Conservation (phyloP, 2,888 invertebrate genomes). For the Xylocampa areola region DNA sequence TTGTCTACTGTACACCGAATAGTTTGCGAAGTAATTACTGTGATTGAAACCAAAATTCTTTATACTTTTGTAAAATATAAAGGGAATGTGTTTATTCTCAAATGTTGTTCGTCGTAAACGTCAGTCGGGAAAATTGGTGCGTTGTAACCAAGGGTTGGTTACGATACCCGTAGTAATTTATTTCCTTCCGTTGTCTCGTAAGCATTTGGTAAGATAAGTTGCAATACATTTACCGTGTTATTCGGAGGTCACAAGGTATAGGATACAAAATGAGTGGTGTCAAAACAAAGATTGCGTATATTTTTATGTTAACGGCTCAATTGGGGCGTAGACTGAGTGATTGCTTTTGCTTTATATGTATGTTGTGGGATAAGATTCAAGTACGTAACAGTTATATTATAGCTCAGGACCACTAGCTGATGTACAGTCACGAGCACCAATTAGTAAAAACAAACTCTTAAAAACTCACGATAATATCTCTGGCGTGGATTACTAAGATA, state of each 20-base stretch:
- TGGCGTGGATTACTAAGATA: no score
- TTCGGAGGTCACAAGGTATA: conserved; percentile 22
- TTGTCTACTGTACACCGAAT: conserved; percentile 11
- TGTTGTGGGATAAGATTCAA: no score
- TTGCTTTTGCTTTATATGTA: no score
- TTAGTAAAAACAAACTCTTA: no score
- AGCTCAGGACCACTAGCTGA: no score
- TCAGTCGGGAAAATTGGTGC: conserved; percentile 42
- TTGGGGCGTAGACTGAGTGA: no score
- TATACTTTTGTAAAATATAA: neutral
- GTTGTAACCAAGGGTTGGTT: conserved; percentile 42
- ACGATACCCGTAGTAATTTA: conserved; percentile 39
- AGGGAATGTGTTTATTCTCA: conserved; percentile 35
- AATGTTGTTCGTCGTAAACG: conserved; percentile 49
- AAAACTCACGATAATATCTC: no score
- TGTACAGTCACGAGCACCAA: no score
- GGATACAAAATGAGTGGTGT: conserved; percentile 3
- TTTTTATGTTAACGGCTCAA: no score
- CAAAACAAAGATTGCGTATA: neutral
- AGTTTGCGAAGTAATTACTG: conserved; percentile 30
- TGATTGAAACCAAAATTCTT: conserved; percentile 1
- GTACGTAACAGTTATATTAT: no score
- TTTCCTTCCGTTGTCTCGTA: conserved; percentile 39
- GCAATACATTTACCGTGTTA: conserved; percentile 40
- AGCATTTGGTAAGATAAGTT: conserved; percentile 41